A percentile compares a stretch with the other conserved stretches of the same genome.
These are phyloP conservation scores for Drosophila kanapiae DNA, from an alignment of 1,140 invertebrate species.

Conservation along the genomic window DNA sequence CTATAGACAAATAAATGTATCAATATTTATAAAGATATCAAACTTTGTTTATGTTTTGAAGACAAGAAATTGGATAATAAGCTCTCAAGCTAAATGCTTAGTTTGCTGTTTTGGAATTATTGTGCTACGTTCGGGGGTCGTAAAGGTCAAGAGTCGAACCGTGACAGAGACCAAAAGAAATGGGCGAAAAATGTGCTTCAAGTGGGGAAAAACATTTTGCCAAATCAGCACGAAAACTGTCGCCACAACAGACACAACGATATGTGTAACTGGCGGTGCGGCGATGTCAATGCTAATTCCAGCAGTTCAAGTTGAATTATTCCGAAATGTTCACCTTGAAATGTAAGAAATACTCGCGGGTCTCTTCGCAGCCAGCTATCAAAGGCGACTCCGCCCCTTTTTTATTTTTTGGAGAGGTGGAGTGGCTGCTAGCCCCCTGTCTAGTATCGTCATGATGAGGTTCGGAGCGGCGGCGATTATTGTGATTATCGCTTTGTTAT, in stretches of 20 bases:
- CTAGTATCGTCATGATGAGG: slow-evolving; percentile 50
- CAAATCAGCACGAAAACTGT: slow-evolving; percentile 50
- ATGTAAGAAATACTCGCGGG: slow-evolving; percentile 53
- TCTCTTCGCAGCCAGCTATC: slow-evolving; percentile 54
- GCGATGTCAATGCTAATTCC: slow-evolving; percentile 80
- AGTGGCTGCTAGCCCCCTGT: slow-evolving; percentile 27
- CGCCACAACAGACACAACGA: slow-evolving; percentile 21
- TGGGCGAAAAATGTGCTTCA: slow-evolving; percentile 24
- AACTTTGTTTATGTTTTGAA: neutral
- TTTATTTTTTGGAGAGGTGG: slow-evolving; percentile 18
- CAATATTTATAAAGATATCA: neutral
- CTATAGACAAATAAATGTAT: too few species aligned
- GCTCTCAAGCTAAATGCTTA: neutral
- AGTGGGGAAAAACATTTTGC: slow-evolving; percentile 38
- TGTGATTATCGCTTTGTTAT: slow-evolving; percentile 64
- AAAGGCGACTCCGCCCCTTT: slow-evolving; percentile 65
- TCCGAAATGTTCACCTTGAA: slow-evolving; percentile 82
- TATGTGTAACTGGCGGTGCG: slow-evolving; percentile 18
- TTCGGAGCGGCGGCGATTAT: slow-evolving; percentile 43
- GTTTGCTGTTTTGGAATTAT: neutral
- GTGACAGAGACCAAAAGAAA: slow-evolving; percentile 13
- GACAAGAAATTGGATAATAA: neutral
- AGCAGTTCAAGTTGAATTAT: slow-evolving; percentile 82
- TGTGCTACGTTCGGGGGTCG: slow-evolving; percentile 7
- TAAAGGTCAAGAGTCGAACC: slow-evolving; percentile 25